phyloP scores from a whole-genome alignment of 1,140 invertebrate genomes.

The Pseudomyrmex sp. region DNA sequence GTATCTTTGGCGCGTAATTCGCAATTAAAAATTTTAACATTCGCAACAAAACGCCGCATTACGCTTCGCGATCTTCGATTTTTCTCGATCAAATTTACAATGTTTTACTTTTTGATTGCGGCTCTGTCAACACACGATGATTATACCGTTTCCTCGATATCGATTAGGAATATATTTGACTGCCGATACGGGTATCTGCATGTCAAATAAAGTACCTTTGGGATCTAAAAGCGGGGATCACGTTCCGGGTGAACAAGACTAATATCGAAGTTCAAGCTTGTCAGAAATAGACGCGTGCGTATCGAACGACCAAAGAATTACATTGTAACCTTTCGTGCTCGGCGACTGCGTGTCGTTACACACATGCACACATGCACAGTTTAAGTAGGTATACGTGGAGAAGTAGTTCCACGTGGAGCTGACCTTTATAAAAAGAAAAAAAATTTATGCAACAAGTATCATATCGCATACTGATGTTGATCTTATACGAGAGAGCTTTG shows the following conservation, averaged over 20 bases:
- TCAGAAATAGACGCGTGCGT: constrained; percentile 33
- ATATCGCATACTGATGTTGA: constrained; percentile 8
- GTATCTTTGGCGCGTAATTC: not conserved
- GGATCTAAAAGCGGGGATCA: constrained; percentile 21
- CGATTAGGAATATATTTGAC: constrained; percentile 20
- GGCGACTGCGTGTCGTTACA: not conserved
- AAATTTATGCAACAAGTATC: not conserved
- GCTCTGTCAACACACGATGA: not conserved
- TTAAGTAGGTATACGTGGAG: not conserved
- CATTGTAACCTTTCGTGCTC: constrained; percentile 45
- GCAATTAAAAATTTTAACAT: not conserved
- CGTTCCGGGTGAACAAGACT: constrained; percentile 7
- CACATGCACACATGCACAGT: not conserved
- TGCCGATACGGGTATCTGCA: constrained; percentile 11
- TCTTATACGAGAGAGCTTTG: not conserved
- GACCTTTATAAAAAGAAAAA: constrained; percentile 34
- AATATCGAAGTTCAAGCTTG: constrained; percentile 24
- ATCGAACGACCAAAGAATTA: constrained; percentile 8
- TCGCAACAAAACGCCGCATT: not conserved
- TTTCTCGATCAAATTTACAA: not conserved
- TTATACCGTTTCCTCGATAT: constrained; percentile 8
- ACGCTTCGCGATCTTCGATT: not conserved
- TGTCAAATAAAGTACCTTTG: constrained; percentile 40
- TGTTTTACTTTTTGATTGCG: not conserved
- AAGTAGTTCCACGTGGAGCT: not conserved